Base-by-base conservation (phyloP, 2,888 invertebrate genomes). In the Latheticus oryzae region DNA sequence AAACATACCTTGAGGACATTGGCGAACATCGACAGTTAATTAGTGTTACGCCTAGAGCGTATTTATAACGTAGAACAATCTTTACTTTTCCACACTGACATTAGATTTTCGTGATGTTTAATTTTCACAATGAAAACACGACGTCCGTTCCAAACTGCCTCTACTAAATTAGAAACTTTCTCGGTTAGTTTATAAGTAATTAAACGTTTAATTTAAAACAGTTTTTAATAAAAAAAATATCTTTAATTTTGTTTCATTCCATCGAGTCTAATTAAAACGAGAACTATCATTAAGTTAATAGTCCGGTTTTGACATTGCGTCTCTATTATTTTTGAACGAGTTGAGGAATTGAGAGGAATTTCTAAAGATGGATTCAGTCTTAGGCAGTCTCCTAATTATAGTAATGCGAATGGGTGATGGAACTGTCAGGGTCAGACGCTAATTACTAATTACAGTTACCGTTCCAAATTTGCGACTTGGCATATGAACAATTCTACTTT, bases 131-230 rank as follows among this genome's bases (percentile, higher is more conserved):
- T 30, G 45, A 28, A n/a, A 32, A 45, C 45, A 32, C 21, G 19
- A 17, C 30, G 12, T 30, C 7, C 45, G 45, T 30, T 23, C 16
- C 19, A 15, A 45, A 28, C 16, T 12, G 40, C 21, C 40, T 40
- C 24, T 16, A 43, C 13, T 43, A 43, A 43, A 43, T 43, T 43
- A 43, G 43, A 43, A 43, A 43, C 12, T 43, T 43, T 43, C 30
- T 17, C 16, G 43, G 30, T 30, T 30, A 19, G 43, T 30, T 43
- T 43, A 43, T 43, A 43, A 43, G 43, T 43, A 43, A 43, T 43
- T 43, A 43, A 43, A 43, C 43, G 43, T 43, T 43, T 43, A 43
- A 43, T 43, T 43, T 30, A 28, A 43, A 43, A 43, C 43, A 30
- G 43, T 43, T 43, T 43, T 30, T 16, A 30, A 43, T 43, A 30